Evolutionary conservation across 2,113 vertebrate species (phyloP).

Genomic region (Gnathonemus echidnorhynchus): DNA sequence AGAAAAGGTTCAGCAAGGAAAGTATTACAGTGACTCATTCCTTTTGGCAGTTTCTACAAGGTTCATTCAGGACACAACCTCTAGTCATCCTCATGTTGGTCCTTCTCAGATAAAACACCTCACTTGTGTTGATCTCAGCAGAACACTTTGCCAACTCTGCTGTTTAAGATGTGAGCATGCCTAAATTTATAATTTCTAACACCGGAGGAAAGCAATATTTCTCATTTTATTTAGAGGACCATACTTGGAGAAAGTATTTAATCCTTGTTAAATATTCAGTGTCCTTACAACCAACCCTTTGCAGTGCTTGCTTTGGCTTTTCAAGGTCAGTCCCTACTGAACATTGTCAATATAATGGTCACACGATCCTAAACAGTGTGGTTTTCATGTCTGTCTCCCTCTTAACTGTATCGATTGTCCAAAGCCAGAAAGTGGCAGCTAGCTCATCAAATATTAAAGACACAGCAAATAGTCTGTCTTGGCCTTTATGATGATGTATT

Average conservation of each 20-base stretch:
- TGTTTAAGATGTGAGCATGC: not conserved
- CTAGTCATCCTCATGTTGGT: not conserved
- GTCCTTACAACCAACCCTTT: not conserved
- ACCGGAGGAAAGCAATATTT: not conserved
- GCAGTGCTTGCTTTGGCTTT: not conserved
- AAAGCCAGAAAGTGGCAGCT: slow-evolving; percentile 14
- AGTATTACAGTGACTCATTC: not conserved
- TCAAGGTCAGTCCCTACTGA: not conserved
- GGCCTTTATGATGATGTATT: not conserved
- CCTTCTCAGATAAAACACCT: not conserved
- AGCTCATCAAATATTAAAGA: slow-evolving; percentile 20
- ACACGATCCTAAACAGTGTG: not conserved
- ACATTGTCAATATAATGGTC: not conserved
- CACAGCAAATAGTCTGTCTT: slow-evolving; percentile 3
- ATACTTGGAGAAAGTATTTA: not conserved
- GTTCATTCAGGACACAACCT: not conserved
- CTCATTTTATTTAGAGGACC: not conserved
- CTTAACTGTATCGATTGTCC: slow-evolving; percentile 10
- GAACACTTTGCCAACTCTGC: not conserved
- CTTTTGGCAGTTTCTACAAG: not conserved
- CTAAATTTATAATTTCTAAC: not conserved
- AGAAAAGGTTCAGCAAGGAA: not conserved
- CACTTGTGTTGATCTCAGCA: not conserved
- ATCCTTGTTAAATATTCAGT: slow-evolving; percentile 5
- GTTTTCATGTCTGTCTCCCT: not conserved